A percentile compares a stretch with the other conserved stretches of the same genome.
Evolutionary conservation across 2,888 invertebrate species (phyloP).

Genomic region (Neelides folsomi): DNA sequence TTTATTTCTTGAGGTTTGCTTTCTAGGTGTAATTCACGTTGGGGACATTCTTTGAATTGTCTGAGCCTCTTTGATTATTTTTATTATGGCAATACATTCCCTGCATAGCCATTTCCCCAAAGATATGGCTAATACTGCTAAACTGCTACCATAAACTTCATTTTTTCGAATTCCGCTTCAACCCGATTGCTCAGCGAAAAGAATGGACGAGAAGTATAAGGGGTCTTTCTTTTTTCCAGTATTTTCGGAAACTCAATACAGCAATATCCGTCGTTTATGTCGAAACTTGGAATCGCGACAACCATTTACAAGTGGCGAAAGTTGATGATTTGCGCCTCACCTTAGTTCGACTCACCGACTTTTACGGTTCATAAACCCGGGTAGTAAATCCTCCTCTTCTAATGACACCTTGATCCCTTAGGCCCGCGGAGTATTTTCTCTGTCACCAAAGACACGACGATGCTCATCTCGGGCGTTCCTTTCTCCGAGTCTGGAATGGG

Average conservation of each 20-base stretch:
- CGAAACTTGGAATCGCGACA: slow-evolving; percentile 89
- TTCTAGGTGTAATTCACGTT: too few species aligned
- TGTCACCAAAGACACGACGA: slow-evolving; percentile 79
- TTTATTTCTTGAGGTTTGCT: too few species aligned
- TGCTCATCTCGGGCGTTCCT: slow-evolving; percentile 69
- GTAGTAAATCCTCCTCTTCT: not conserved
- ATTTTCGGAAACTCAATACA: slow-evolving; percentile 84
- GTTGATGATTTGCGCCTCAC: slow-evolving; percentile 77
- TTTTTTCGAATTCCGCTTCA: too few species aligned
- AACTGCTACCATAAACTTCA: too few species aligned
- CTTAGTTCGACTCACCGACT: slow-evolving; percentile 82
- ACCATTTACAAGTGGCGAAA: slow-evolving; percentile 57
- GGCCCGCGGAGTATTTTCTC: slow-evolving; percentile 62
- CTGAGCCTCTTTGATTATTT: too few species aligned
- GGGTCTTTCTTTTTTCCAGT: slow-evolving; percentile 46
- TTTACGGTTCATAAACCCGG: slow-evolving; percentile 38
- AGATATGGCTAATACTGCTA: too few species aligned
- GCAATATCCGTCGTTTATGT: slow-evolving; percentile 89
- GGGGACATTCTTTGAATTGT: too few species aligned
- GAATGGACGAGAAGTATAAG: too few species aligned
- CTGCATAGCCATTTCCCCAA: too few species aligned
- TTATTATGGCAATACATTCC: too few species aligned
- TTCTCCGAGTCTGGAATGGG: slow-evolving; percentile 67
- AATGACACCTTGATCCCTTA: slow-evolving; percentile 4
- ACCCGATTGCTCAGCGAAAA: too few species aligned